These are phyloP conservation scores for Geophilus truncorum DNA, from an alignment of 2,888 invertebrate genomes.

Conservation along the genomic window DNA sequence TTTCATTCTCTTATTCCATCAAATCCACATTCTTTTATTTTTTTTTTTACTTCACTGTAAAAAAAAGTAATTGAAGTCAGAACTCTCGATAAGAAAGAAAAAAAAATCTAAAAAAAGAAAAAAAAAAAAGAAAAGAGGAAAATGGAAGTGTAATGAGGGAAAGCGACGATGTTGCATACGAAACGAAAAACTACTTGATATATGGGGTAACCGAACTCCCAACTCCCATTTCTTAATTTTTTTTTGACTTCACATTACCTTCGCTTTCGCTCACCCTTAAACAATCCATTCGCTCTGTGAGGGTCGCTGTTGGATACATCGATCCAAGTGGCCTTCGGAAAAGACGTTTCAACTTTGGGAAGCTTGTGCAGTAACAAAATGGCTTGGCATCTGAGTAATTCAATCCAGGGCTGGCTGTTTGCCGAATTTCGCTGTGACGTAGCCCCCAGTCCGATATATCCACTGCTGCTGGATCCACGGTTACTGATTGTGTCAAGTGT, in stretches of 20 bases:
- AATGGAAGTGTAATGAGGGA: too few relatives aligned
- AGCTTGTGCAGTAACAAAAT: constrained; percentile 17
- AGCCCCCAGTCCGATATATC: neutral
- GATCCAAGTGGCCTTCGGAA: constrained; percentile 21
- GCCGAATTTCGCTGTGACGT: constrained; percentile 12
- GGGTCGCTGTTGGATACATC: neutral
- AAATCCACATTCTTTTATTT: too few relatives aligned
- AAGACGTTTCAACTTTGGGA: constrained; percentile 18
- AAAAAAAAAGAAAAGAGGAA: too few relatives aligned
- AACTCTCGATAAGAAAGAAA: too few relatives aligned
- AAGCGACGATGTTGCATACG: too few relatives aligned
- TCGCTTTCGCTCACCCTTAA: neutral
- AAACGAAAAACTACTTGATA: too few relatives aligned
- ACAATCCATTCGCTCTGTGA: neutral
- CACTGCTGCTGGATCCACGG: neutral
- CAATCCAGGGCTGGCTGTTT: constrained; percentile 20
- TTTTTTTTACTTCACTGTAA: too few relatives aligned
- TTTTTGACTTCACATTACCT: neutral
- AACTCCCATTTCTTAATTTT: neutral
- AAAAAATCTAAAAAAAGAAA: too few relatives aligned
- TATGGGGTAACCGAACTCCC: too few relatives aligned
- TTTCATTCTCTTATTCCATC: too few relatives aligned
- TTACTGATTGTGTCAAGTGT: constrained; percentile 1
- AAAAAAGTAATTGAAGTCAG: too few relatives aligned
- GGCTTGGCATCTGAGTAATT: constrained; percentile 14